Evolutionary conservation across 2,888 invertebrate species (phyloP).

Genomic region (Synergus laeviventris): DNA sequence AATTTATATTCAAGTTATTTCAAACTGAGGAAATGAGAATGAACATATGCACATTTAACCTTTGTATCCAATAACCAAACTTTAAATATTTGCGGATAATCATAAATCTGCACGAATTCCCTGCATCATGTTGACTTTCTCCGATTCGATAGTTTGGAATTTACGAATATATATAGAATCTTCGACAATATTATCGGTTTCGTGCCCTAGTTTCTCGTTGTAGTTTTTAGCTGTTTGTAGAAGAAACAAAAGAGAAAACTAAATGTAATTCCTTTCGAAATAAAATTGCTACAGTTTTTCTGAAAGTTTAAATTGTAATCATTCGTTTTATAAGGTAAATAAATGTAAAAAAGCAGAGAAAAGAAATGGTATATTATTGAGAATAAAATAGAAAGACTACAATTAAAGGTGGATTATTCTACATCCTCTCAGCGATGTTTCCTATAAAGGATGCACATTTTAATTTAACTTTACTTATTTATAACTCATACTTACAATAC

Average conservation of each 20-base stretch:
- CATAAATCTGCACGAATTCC: neutral
- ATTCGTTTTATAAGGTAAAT: neutral
- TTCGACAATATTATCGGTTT: neutral
- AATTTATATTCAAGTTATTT: neutral
- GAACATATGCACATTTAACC: neutral
- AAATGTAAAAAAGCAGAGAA: neutral
- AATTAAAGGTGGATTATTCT: neutral
- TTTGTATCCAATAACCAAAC: neutral
- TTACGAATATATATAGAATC: neutral
- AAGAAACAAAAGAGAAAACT: neutral
- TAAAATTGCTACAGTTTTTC: neutral
- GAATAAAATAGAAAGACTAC: neutral
- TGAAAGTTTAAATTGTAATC: neutral
- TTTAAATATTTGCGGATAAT: neutral
- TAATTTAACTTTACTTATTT: neutral
- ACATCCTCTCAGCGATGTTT: too few species aligned
- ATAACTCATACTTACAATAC: neutral
- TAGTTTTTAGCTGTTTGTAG: neutral
- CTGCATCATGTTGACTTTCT: constrained; percentile 9
- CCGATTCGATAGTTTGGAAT: neutral
- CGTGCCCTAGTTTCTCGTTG: neutral
- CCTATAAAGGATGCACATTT: neutral
- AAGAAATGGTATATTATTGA: neutral
- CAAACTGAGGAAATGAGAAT: neutral
- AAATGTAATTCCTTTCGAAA: neutral